These are phyloP conservation scores for Sylvia borin DNA, from an alignment of 2,797 vertebrate genomes.

Conservation along the genomic window DNA sequence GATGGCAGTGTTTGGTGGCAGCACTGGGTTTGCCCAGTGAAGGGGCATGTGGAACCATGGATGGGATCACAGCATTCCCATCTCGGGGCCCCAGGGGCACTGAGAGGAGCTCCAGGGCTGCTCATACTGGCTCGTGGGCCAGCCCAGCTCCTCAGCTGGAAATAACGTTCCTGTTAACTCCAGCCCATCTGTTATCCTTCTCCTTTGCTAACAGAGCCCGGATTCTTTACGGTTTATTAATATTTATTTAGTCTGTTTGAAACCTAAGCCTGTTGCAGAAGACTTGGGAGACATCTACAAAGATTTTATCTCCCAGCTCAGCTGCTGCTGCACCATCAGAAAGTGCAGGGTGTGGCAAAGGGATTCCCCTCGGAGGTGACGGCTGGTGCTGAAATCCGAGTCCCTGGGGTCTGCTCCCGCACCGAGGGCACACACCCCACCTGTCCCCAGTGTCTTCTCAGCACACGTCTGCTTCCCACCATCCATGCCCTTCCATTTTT, in stretches of 20 bases:
- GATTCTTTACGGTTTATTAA: slow-evolving; percentile 20
- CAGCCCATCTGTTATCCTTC: slow-evolving; percentile 25
- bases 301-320: background rate
- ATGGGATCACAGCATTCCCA: background rate
- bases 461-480: background rate
- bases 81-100: background rate
- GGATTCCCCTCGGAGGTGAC: background rate
- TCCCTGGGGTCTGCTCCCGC: background rate
- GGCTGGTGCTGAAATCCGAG: background rate
- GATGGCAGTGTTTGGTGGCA: background rate
- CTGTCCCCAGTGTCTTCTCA: background rate
- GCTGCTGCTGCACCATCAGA: background rate
- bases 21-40: fast-evolving
- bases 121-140: background rate
- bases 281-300: background rate
- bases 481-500: fast-evolving
- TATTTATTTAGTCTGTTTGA: slow-evolving; percentile 52
- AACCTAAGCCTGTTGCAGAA: background rate
- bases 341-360: background rate
- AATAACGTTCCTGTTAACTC: background rate
- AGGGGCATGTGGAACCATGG: fast-evolving
- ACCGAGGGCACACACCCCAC: background rate
- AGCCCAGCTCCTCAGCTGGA: background rate
- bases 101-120: background rate
- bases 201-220: background rate